Conservation (phyloP, 2,113 vertebrate species). For the Penelope pileata region DNA sequence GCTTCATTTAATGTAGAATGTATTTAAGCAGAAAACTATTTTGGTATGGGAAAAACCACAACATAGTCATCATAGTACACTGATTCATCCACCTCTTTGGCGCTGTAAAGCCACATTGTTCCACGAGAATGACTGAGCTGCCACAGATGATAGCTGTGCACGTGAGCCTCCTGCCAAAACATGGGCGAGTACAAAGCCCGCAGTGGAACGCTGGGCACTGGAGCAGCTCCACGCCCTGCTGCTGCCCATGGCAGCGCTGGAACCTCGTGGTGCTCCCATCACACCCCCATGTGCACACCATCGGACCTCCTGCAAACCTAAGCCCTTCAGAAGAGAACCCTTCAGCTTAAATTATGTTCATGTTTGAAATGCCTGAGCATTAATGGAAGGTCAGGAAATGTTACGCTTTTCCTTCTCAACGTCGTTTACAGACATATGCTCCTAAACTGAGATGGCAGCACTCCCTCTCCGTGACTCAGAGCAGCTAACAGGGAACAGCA, state of each 20-base stretch:
- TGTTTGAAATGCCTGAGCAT: rapidly evolving
- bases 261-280: rapidly evolving
- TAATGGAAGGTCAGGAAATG: rapidly evolving
- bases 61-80: background rate
- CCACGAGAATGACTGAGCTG: background rate
- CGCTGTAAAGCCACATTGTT: background rate
- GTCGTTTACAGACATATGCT: rapidly evolving
- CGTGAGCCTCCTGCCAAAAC: background rate
- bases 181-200: background rate
- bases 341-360: rapidly evolving
- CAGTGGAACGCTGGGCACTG: background rate
- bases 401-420: rapidly evolving
- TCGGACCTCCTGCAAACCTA: background rate
- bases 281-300: rapidly evolving
- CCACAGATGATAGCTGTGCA: background rate
- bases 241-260: background rate
- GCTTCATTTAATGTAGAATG: rapidly evolving
- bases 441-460: background rate
- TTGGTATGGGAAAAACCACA: background rate
- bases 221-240: background rate
- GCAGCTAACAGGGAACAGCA: background rate
- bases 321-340: background rate
- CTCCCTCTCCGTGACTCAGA: background rate
- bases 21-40: background rate
- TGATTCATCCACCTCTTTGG: background rate